Conservation (phyloP, 2,113 vertebrate species). For the Barnardius zonarius region DNA sequence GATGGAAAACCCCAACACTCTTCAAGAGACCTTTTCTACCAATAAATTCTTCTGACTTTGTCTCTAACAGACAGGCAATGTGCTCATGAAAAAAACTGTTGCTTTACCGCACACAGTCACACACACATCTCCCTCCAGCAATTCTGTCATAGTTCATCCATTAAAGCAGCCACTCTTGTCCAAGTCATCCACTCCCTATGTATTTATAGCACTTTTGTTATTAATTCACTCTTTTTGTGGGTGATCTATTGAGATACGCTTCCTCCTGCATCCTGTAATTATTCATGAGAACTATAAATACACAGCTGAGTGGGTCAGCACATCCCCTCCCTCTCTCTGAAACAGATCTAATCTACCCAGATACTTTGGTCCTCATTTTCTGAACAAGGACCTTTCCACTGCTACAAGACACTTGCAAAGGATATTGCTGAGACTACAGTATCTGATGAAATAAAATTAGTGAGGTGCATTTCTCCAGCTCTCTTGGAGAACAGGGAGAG, state of each 20-base stretch:
- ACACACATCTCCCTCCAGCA: not conserved
- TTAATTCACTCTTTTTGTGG: slow-evolving; percentile 27
- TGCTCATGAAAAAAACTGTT: not conserved
- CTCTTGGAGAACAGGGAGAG: not conserved
- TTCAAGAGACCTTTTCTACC: not conserved
- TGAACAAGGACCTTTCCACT: not conserved
- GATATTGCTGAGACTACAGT: not conserved
- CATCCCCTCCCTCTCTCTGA: not conserved
- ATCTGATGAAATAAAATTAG: not conserved
- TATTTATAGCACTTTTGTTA: slow-evolving; percentile 22
- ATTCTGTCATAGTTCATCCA: not conserved
- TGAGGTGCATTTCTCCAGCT: not conserved
- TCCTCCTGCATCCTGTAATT: slow-evolving; percentile 11
- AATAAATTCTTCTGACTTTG: not conserved
- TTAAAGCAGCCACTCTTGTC: not conserved
- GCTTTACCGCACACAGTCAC: not conserved
- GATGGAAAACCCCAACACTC: rapidly evolving
- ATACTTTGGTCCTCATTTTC: not conserved
- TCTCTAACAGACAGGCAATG: not conserved
- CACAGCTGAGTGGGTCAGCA: not conserved
- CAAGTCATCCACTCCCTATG: not conserved
- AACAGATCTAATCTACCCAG: not conserved
- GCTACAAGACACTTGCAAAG: not conserved
- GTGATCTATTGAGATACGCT: slow-evolving; percentile 11
- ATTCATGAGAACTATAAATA: slow-evolving; percentile 41